A percentile compares a stretch with the other conserved stretches of the same genome.
phyloP scores from a whole-genome alignment of 1,140 invertebrate genomes.

The Elysia chlorotica region DNA sequence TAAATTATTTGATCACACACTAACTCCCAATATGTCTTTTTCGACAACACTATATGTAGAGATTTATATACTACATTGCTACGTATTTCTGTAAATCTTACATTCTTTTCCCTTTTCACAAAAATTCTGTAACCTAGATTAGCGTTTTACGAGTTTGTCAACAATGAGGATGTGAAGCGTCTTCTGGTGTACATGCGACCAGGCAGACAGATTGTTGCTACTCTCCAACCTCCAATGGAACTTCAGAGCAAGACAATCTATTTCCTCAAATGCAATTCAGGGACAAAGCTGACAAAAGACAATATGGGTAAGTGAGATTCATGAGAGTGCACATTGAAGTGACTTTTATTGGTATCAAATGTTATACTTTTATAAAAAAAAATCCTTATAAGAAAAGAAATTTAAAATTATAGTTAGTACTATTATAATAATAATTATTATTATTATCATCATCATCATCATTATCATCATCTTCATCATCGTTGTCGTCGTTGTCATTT shows the following conservation, averaged over 20 bases:
- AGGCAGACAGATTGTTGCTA: slow-evolving; percentile 50
- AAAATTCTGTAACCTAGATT: slow-evolving; percentile 42
- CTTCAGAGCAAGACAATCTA: slow-evolving; percentile 58
- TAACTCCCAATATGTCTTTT: not conserved
- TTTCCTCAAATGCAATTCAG: slow-evolving; percentile 59
- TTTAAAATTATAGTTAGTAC: no score
- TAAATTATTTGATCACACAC: not conserved
- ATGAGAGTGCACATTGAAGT: no score
- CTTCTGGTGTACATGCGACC: slow-evolving; percentile 55
- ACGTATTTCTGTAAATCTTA: not conserved
- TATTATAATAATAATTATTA: no score
- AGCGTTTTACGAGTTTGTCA: slow-evolving; percentile 61
- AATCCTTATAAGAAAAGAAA: no score
- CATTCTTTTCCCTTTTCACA: slow-evolving; percentile 1
- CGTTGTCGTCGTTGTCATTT: no score
- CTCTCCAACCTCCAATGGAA: slow-evolving; percentile 53
- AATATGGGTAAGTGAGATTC: slow-evolving; percentile 59
- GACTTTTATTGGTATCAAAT: no score
- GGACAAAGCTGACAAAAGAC: slow-evolving; percentile 59
- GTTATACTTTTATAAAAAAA: no score
- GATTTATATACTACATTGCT: not conserved
- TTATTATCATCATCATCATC: no score
- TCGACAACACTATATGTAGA: not conserved
- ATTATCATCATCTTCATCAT: no score
- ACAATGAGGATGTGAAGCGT: slow-evolving; percentile 60